phyloP scores from a whole-genome alignment of 2,888 invertebrate species.

The Phyllotreta cruciferae region DNA sequence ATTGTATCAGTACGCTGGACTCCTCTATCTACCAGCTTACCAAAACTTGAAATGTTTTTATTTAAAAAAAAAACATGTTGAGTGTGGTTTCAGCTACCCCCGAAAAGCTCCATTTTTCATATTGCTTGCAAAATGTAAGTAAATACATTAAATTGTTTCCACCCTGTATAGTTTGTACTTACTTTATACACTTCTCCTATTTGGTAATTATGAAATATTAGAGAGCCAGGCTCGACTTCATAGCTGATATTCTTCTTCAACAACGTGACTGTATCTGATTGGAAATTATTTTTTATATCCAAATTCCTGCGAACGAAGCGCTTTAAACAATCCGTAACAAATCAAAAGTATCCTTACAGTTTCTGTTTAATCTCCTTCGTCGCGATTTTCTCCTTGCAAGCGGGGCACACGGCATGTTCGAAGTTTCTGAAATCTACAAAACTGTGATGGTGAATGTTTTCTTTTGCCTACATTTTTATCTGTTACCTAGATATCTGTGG shows the following conservation, averaged over 20 bases:
- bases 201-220: slow-evolving; percentile 9
- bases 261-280: slow-evolving; percentile 1
- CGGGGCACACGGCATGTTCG: slow-evolving; percentile 14
- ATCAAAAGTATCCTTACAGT: slow-evolving; percentile 17
- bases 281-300: neutral
- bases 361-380: neutral
- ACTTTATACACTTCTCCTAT: slow-evolving; percentile 6
- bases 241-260: neutral
- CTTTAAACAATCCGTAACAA: neutral
- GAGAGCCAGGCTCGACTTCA: neutral
- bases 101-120: too few species aligned
- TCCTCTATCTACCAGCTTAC: too few species aligned
- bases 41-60: too few species aligned
- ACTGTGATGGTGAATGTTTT: neutral
- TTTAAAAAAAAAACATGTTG: too few species aligned
- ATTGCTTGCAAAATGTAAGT: too few species aligned
- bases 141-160: too few species aligned
- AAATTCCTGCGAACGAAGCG: neutral
- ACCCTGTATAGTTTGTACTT: too few species aligned
- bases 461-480: neutral
- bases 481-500: slow-evolving; percentile 50
- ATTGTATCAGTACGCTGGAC: too few species aligned
- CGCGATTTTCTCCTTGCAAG: slow-evolving; percentile 17
- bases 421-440: slow-evolving; percentile 22
- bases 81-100: too few species aligned